Percentiles rank a stretch among this genome's conserved stretches.
These are phyloP conservation scores for Fringilla coelebs DNA, from an alignment of 2,797 vertebrate species.

Conservation along the genomic window DNA sequence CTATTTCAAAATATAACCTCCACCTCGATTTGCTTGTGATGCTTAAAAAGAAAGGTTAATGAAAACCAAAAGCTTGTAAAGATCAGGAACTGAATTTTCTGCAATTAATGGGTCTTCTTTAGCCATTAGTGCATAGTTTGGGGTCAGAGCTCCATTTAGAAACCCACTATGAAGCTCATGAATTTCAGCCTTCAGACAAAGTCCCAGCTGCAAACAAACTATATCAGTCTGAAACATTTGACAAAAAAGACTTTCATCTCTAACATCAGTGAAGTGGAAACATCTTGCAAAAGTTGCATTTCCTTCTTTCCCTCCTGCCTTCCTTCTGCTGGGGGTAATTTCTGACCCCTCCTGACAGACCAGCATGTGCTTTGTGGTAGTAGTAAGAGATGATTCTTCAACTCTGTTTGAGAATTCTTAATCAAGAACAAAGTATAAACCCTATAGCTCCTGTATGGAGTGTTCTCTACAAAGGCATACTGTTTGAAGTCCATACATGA, in stretches of 20 bases:
- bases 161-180: not conserved
- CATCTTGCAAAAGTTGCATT: not conserved
- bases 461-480: not conserved
- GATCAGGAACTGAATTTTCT: not conserved
- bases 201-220: not conserved
- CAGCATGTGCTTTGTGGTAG: not conserved
- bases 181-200: not conserved
- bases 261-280: not conserved
- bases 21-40: not conserved
- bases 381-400: not conserved
- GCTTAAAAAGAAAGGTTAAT: not conserved
- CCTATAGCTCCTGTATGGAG: not conserved
- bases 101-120: not conserved
- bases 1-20: not conserved
- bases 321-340: not conserved
- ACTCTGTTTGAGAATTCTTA: not conserved
- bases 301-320: not conserved
- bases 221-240: not conserved
- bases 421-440: not conserved
- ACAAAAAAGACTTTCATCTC: not conserved
- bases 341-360: not conserved
- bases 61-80: not conserved
- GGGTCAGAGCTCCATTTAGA: not conserved
- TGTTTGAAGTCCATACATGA: not conserved
- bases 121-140: not conserved